Evolutionary conservation across 2,113 vertebrate species (phyloP).

Genomic region (Tympanuchus pallidicinctus): DNA sequence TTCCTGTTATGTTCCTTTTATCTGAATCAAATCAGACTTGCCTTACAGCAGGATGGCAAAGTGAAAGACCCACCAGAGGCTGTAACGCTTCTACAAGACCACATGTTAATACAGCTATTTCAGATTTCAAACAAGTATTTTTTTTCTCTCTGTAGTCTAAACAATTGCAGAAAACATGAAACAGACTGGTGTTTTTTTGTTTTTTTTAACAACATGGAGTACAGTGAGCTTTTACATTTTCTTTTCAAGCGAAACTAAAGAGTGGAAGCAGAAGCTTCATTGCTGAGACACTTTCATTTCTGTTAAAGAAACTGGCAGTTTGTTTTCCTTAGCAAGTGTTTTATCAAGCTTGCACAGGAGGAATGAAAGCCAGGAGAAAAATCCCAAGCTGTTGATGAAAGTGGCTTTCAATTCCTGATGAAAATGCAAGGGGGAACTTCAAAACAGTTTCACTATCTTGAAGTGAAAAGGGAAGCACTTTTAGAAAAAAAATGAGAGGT

Average conservation of each 20-base stretch:
- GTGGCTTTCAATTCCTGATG: neutral
- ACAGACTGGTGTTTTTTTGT: neutral
- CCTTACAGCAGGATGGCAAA: neutral
- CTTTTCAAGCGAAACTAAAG: neutral
- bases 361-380: neutral
- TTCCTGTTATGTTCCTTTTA: rapidly evolving
- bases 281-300: slow-evolving; percentile 3
- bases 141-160: neutral
- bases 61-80: neutral
- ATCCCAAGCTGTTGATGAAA: neutral
- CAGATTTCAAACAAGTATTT: rapidly evolving
- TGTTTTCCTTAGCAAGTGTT: slow-evolving; percentile 5
- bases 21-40: neutral
- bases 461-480: neutral
- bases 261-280: neutral
- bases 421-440: neutral
- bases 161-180: neutral
- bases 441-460: neutral
- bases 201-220: neutral
- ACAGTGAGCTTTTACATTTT: neutral
- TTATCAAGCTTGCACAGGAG: neutral
- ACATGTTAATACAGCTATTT: rapidly evolving
- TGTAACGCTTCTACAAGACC: neutral
- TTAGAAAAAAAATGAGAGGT: neutral
- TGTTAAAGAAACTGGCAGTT: neutral